Conservation (phyloP, 1,140 invertebrate species). For the Prorops nasuta region DNA sequence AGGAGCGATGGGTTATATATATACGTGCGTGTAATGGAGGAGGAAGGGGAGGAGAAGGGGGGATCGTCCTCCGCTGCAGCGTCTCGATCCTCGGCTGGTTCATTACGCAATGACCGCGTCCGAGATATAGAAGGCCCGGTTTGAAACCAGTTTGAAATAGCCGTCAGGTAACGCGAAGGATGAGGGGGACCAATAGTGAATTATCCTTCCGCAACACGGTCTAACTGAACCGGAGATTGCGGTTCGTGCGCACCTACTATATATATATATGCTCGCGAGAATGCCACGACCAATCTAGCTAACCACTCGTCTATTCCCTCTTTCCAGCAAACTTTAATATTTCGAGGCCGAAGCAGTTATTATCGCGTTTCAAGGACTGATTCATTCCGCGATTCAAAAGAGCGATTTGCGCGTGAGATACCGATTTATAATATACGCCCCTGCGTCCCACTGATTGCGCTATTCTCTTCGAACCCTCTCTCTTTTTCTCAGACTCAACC, state of each 20-base stretch:
- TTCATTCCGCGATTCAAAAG: too few species aligned
- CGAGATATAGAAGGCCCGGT: constrained; percentile 29
- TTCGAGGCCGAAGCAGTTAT: too few species aligned
- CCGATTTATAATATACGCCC: too few species aligned
- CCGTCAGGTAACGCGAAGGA: constrained; percentile 4
- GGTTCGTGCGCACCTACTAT: neutral
- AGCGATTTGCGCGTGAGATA: too few species aligned
- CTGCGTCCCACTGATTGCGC: too few species aligned
- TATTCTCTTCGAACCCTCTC: too few species aligned
- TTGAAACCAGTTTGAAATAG: constrained; percentile 43
- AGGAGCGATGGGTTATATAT: neutral
- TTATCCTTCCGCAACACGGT: constrained; percentile 42
- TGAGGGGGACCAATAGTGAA: constrained; percentile 26
- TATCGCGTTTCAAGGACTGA: too few species aligned
- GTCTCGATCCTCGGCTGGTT: constrained; percentile 10
- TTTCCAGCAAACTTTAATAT: too few species aligned
- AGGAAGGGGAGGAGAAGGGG: neutral
- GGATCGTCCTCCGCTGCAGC: neutral
- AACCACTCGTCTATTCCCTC: too few species aligned
- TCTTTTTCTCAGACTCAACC: too few species aligned
- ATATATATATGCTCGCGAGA: constrained; percentile 4
- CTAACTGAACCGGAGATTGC: constrained; percentile 30
- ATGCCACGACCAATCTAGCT: too few species aligned
- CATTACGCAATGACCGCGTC: constrained; percentile 31
- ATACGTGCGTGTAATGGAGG: neutral